Base-by-base conservation (phyloP, 2,113 vertebrate genomes). In the Deroptyus accipitrinus region DNA sequence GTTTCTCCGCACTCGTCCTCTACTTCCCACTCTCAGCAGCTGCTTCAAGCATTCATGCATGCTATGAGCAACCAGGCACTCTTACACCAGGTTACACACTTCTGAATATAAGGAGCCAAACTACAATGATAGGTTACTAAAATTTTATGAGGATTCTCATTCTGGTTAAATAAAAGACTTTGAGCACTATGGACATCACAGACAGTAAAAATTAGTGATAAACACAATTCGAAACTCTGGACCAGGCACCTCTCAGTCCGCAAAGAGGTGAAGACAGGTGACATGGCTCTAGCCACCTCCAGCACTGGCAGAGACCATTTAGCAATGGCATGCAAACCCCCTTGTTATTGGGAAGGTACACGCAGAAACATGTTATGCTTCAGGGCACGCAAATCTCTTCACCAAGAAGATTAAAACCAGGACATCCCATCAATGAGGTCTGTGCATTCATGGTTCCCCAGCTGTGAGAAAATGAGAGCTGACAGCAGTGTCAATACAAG, bases 381-480 rank as follows among this genome's bases (percentile, higher is more conserved):
- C 42, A 69, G 69, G 73, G 76, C 66, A 5, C 5, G 91, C 59
- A 96, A 95, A 94, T 72, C 73, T 66, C 82, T 80, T 46, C 39
- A 17, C n/a, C 73, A 76, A 88, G 83, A 90, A 83, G 78, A 76
- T 95, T 93, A 94, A 97, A 95, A 95, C 24, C 93, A 80, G 90
- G 86, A 96, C 95, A 94, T 72, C 73, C 68, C 18, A 17, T 91
- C 84, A 90, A 24, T 23, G 44, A 69, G 51, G 42, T 76, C 75
- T 77, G 86, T 74, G 90, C 82, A 96, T 96, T 95, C 92, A 90
- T 64, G 63, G 73, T 94, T 55, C 90, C 62, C 76, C 90, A 95
- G 76, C 92, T 96, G 94, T 92, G 90, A 80, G 84, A 92, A 94
- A 95, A 97, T 86, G 82, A 91, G 93, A 96, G 69, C 94, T 97